phyloP scores from a whole-genome alignment of 2,113 vertebrate species.

The Callorhinus ursinus region DNA sequence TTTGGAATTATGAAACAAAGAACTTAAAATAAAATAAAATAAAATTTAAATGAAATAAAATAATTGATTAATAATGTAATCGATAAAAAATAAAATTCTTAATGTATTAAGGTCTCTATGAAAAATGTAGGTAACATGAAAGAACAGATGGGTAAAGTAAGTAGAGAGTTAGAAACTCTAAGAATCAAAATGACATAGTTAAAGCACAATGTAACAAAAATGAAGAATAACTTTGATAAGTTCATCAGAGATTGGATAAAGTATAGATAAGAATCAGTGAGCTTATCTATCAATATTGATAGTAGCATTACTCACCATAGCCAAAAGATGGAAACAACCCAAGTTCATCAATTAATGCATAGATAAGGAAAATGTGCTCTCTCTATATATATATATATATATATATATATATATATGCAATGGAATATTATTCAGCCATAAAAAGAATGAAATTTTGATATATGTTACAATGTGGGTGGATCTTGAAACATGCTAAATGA shows the following conservation, averaged over 20 bases:
- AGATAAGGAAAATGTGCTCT: neutral
- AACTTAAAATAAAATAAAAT: neutral
- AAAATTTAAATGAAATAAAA: neutral
- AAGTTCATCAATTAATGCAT: neutral
- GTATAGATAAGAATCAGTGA: neutral
- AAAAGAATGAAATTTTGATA: neutral
- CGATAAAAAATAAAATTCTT: neutral
- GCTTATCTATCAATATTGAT: neutral
- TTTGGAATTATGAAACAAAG: neutral
- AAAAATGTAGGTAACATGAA: neutral
- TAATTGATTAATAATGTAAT: neutral
- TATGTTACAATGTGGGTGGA: neutral
- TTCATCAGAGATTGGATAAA: neutral
- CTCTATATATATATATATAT: no score
- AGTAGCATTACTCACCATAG: neutral
- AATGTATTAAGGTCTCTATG: neutral
- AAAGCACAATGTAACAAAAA: neutral
- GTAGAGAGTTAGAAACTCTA: neutral
- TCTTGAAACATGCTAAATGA: neutral
- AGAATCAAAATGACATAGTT: neutral
- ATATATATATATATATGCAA: neutral
- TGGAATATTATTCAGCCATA: neutral
- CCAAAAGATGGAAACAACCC: neutral
- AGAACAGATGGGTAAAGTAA: neutral
- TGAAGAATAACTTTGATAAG: neutral